Percentiles rank a stretch among this genome's conserved stretches.
Conservation (phyloP, 2,888 invertebrate species). For the Lasioglossum villosulum region DNA sequence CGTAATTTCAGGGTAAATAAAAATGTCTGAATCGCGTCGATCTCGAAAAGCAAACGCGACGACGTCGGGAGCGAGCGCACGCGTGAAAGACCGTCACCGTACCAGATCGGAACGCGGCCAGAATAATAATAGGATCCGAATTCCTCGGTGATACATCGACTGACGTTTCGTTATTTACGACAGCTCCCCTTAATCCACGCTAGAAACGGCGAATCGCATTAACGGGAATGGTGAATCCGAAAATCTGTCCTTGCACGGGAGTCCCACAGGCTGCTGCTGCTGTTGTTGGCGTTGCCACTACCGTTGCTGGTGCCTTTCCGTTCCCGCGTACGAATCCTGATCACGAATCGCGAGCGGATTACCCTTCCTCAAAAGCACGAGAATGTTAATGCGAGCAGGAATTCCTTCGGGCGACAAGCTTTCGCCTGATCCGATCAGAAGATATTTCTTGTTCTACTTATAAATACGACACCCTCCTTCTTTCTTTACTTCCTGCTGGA, state of each 20-base stretch:
- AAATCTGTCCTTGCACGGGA: conserved; percentile 56
- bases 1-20: background rate
- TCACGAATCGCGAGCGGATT: conserved; percentile 64
- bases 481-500: conserved; percentile 4
- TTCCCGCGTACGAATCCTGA: conserved; percentile 57
- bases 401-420: conserved; percentile 33
- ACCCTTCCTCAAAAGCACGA: conserved; percentile 57
- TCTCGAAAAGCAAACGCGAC: conserved; percentile 60
- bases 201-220: conserved; percentile 72
- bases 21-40: conserved; percentile 42
- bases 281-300: background rate
- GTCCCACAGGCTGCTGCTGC: conserved; percentile 28
- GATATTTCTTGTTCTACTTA: conserved; percentile 16
- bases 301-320: conserved; percentile 1
- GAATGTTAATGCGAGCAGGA: conserved; percentile 59
- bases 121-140: conserved; percentile 82
- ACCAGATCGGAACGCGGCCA: conserved; percentile 66
- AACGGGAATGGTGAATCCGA: conserved; percentile 59
- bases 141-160: conserved; percentile 80
- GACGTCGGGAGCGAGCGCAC: conserved; percentile 49
- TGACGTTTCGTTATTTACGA: conserved; percentile 81
- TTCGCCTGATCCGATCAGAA: conserved; percentile 35
- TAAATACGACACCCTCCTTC: background rate
- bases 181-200: conserved; percentile 76
- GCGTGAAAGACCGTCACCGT: conserved; percentile 65